Evolutionary conservation across 2,888 invertebrate genomes (phyloP), one percentile per base, ranked within the genome.

Genomic region (Craniophora ligustri): DNA sequence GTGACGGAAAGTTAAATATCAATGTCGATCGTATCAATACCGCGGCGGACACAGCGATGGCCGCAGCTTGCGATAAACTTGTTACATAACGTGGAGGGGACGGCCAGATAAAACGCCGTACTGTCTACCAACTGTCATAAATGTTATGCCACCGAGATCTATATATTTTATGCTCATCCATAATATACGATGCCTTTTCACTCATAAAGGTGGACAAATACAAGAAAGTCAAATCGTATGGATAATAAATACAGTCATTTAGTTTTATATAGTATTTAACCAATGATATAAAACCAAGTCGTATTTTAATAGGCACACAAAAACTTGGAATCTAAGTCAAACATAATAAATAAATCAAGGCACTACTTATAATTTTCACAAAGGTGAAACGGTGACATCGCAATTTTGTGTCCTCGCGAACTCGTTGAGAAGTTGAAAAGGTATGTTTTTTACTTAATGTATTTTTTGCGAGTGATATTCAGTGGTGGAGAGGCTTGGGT

Each of bases 1-100:
- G 87, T 86, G 88, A 85, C 86, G 87, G 86, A 86, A 91, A 81
- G 85, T 88, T 88, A 87, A 89, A 88, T 88, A 89, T 87, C 87
- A 86, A 85, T 81, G 85, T 75, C 78, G 85, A 85, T 83, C 76
- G 71, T 85, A 86, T 82, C 83, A 58, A 69, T 56, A 46, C 58
- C 45, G 57, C 57, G 35, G 53, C 64, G 61, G 65, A 45, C 62
- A 59, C 58, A 58, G 62, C 54, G 67, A 35, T 59, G 50, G 56
- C 47, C 67, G 39, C 47, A 32, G 51, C 30, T 49, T 42, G 48
- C 51, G 68, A 72, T 73, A 68, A 67, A 65, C 65, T 62, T 57
- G 66, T 62, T 62, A 72, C 59, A 48, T 50, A 67, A 48, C 39
- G 13, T 21, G 35, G 57, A 60, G 49, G 55, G 65, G 71, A 42